phyloP scores from a whole-genome alignment of 1,140 invertebrate species.

The Pseudoatta argentina region DNA sequence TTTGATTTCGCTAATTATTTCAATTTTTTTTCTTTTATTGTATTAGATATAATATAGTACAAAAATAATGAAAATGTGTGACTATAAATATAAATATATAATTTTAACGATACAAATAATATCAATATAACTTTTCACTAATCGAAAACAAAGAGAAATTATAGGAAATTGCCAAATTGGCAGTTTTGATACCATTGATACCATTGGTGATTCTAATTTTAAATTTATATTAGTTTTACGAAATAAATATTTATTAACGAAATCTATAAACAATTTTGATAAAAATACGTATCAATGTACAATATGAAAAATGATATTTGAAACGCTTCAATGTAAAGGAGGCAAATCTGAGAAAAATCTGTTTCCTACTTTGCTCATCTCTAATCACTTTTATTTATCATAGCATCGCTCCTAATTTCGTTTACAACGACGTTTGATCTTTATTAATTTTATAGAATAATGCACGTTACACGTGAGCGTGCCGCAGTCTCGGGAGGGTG shows the following conservation, averaged over 20 bases:
- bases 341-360: neutral
- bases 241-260: neutral
- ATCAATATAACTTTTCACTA: no score
- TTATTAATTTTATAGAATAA: conserved; percentile 57
- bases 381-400: neutral
- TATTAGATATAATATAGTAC: no score
- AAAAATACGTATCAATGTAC: neutral
- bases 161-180: no score
- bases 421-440: conserved; percentile 21
- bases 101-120: no score
- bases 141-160: no score
- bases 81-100: no score
- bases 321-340: neutral
- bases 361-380: neutral
- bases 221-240: neutral
- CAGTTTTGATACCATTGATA: no score
- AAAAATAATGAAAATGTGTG: no score
- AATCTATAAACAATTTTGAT: neutral
- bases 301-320: neutral
- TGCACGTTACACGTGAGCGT: conserved; percentile 26
- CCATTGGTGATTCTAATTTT: no score
- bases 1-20: no score
- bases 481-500: neutral
- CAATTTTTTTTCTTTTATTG: no score
- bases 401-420: neutral